Evolutionary conservation across 2,888 invertebrate species (phyloP).

Genomic region (Ichneumoninae sp.): DNA sequence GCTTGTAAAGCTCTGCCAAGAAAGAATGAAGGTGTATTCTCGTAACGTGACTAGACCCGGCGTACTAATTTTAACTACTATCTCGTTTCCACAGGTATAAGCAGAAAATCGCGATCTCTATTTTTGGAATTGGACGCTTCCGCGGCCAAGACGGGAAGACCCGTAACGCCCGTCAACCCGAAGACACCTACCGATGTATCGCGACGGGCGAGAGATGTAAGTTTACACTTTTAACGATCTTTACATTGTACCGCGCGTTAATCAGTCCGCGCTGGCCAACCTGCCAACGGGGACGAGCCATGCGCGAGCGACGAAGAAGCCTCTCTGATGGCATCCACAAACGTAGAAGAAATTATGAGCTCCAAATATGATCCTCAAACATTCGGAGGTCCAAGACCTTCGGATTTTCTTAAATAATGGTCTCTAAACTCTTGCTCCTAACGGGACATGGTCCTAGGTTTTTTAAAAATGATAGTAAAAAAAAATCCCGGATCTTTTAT

Average conservation of each 20-base stretch:
- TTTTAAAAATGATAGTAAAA: conserved; percentile 13
- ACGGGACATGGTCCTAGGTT: not conserved
- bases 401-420: conserved; percentile 28
- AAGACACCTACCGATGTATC: conserved; percentile 87
- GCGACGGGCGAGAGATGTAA: conserved; percentile 86
- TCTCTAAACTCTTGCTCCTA: not conserved
- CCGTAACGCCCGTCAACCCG: conserved; percentile 87
- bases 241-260: conserved; percentile 26
- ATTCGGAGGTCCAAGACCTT: not conserved
- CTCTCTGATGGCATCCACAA: not conserved
- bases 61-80: conserved; percentile 52
- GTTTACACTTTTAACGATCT: conserved; percentile 71
- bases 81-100: conserved; percentile 88
- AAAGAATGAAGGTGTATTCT: conserved; percentile 46
- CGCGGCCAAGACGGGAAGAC: conserved; percentile 87
- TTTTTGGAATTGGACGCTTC: conserved; percentile 94
- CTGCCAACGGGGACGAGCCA: not conserved
- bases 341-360: conserved; percentile 6
- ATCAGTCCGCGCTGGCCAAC: conserved; percentile 35
- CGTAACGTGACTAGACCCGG: conserved; percentile 31
- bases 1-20: conserved; percentile 47
- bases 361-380: conserved; percentile 8
- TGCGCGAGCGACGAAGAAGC: no score
- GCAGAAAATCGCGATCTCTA: conserved; percentile 93
- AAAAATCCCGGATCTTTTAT: conserved; percentile 14